phyloP scores from a whole-genome alignment of 1,140 invertebrate species.

The Colletes gigas region DNA sequence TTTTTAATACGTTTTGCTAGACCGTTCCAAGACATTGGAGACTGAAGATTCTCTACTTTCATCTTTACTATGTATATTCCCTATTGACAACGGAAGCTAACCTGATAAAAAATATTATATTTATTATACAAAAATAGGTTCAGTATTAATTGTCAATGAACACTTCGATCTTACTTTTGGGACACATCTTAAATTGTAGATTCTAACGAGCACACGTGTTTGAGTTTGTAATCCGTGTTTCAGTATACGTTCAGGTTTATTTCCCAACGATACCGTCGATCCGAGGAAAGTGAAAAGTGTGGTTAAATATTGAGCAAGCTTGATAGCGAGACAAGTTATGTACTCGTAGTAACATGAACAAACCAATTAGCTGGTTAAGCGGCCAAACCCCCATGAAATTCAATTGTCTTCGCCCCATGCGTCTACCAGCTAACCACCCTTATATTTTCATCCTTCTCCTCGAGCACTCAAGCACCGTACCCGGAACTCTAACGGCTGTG shows the following conservation, averaged over 20 bases:
- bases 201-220: too few relatives aligned
- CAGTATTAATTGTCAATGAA: too few relatives aligned
- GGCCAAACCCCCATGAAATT: constrained; percentile 80
- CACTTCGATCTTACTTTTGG: too few relatives aligned
- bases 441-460: constrained; percentile 75
- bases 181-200: too few relatives aligned
- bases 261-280: too few relatives aligned
- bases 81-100: too few relatives aligned
- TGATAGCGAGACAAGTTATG: constrained; percentile 64
- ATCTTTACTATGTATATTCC: too few relatives aligned
- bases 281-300: not conserved
- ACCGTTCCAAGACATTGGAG: too few relatives aligned
- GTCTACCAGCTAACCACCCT: constrained; percentile 75
- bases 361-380: constrained; percentile 80
- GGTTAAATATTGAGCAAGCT: not conserved
- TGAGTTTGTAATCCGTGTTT: not conserved
- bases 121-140: too few relatives aligned
- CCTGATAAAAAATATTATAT: too few relatives aligned
- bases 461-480: constrained; percentile 49
- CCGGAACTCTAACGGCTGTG: constrained; percentile 67
- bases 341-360: constrained; percentile 71
- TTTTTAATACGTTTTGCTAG: too few relatives aligned
- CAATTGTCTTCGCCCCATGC: constrained; percentile 79
- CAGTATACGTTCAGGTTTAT: not conserved
- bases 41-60: too few relatives aligned